Percentiles rank a stretch among this genome's conserved stretches.
These are phyloP conservation scores for Epinotia demarniana DNA, from an alignment of 2,888 invertebrate genomes.

Conservation along the genomic window DNA sequence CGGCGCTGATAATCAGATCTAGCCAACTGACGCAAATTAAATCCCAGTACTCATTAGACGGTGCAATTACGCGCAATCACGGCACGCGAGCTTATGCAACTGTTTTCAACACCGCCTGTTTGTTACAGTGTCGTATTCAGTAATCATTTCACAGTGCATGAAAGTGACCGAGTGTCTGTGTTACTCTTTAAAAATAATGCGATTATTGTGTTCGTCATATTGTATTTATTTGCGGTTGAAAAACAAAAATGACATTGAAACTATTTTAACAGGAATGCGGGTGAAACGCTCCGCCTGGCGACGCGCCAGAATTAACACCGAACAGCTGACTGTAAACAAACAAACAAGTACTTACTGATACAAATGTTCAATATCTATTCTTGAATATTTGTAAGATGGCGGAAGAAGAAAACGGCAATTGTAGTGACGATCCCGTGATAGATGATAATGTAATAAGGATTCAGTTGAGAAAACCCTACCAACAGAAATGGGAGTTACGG, in stretches of 20 bases:
- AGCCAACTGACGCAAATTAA: slow-evolving; percentile 61
- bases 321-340: slow-evolving; percentile 84
- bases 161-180: slow-evolving; percentile 62
- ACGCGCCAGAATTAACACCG: slow-evolving; percentile 66
- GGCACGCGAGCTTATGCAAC: slow-evolving; percentile 74
- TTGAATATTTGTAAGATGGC: slow-evolving; percentile 64
- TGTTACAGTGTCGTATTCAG: slow-evolving; percentile 71
- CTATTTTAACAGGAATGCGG: slow-evolving; percentile 78
- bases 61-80: slow-evolving; percentile 71
- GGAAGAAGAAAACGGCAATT: slow-evolving; percentile 67
- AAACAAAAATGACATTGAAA: slow-evolving; percentile 83
- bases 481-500: slow-evolving; percentile 87
- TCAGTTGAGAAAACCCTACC: slow-evolving; percentile 85
- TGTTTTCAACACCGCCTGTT: slow-evolving; percentile 66
- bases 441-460: slow-evolving; percentile 85
- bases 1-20: slow-evolving; percentile 35
- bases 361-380: slow-evolving; percentile 51
- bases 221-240: slow-evolving; percentile 65
- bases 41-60: slow-evolving; percentile 69
- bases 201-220: slow-evolving; percentile 48
- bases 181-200: slow-evolving; percentile 44
- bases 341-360: slow-evolving; percentile 67
- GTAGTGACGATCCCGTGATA: slow-evolving; percentile 78
- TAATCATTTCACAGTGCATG: slow-evolving; percentile 67
- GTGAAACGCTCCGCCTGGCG: slow-evolving; percentile 73